A percentile compares a stretch with the other conserved stretches of the same genome.
phyloP scores from a whole-genome alignment of 2,113 vertebrate genomes.

The Spheniscus mendiculus region DNA sequence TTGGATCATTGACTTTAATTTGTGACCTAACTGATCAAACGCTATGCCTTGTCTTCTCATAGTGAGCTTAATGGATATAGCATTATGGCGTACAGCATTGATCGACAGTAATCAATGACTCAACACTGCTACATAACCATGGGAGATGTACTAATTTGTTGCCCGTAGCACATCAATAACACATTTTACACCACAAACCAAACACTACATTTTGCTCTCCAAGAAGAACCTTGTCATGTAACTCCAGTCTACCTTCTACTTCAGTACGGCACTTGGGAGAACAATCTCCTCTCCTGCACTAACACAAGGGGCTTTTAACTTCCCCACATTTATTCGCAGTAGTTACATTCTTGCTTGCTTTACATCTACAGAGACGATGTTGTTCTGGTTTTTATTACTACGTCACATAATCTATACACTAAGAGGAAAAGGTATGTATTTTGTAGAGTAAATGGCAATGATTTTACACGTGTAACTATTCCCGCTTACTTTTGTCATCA shows the following conservation, averaged over 20 bases:
- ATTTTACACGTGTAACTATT: background rate
- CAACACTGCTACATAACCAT: background rate
- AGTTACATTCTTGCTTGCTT: background rate
- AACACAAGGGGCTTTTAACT: background rate
- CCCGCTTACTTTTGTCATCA: background rate
- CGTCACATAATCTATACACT: background rate
- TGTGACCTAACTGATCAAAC: background rate
- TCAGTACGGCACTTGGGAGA: background rate
- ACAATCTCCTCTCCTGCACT: background rate
- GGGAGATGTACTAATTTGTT: background rate
- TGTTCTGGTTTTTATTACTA: background rate
- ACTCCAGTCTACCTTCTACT: background rate
- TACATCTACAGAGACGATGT: background rate
- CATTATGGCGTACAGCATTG: background rate
- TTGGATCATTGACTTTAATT: conserved; percentile 15
- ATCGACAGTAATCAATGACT: background rate
- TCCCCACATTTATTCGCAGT: background rate
- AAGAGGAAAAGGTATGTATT: background rate
- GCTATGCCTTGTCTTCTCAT: background rate
- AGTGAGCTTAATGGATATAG: background rate
- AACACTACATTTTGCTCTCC: background rate
- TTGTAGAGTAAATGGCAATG: background rate
- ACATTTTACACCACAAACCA: background rate
- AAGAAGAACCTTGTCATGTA: background rate
- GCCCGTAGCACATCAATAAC: background rate